Base-by-base conservation (phyloP, 2,797 vertebrate species). In the Intellagama lesueurii region DNA sequence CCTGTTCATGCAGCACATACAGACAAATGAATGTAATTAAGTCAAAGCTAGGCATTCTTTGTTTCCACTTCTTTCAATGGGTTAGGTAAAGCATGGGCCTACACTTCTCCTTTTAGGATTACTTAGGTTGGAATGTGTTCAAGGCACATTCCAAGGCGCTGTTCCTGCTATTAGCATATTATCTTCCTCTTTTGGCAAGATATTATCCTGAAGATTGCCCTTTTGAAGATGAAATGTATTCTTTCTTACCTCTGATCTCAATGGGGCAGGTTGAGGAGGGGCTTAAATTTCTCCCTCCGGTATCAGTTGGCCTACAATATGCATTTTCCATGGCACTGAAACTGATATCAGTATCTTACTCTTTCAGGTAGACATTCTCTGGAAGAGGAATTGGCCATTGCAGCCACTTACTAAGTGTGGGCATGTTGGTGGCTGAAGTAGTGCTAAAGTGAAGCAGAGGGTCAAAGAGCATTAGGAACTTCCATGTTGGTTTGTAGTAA, bases 191-290 rank as follows among this genome's bases (percentile, higher is more conserved):
- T 92, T 40, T 96, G 97, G 66, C 83, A 73, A 92, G 83, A 4
- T 97, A 94, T 90, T 95, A 82, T 83, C 94, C 88, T 89, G 96
- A 97, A 3, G 91, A 97, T 90, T 96, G 95, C 81, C 96, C 93
- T 68, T 98, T 97, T 91, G 93, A 93, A 88, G 97, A 97, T 90
- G 94, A 96, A 87, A 92, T 97, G 88, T 64, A 95, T 64, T 14
- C 60, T 64, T 64, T 64, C 60, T 64, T 64, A 64, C 16, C 19
- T 4, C 3, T 64, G 60, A 64, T 64, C 19, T 64, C 60, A 64
- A 22, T 22, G 60, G 60, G 19, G 60, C 60, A 64, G 19, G 60
- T 64, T 64, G 16, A 22, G 19, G 60, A 64, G 16, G 60, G 16
- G 60, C 52, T 64, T 64, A 64, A 64, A 64, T 22, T 6, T 64